These are phyloP conservation scores for Onychomys leucogaster DNA, from an alignment of 2,797 vertebrate genomes.

Conservation along the genomic window DNA sequence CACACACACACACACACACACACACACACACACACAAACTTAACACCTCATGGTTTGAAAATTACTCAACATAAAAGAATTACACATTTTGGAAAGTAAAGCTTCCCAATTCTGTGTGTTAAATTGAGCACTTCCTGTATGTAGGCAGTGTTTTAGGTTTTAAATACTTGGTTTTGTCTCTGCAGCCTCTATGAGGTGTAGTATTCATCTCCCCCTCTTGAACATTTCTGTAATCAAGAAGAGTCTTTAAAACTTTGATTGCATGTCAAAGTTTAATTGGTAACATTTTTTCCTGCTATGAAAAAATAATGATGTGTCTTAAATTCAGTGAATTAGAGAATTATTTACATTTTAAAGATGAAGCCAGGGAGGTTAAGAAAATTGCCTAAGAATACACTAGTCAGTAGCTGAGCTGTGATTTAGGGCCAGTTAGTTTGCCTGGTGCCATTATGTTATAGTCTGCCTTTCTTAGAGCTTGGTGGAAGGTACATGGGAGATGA, in stretches of 20 bases:
- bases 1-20: background rate
- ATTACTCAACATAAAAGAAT: constrained; percentile 20
- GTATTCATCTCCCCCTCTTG: background rate
- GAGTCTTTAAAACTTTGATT: constrained; percentile 69
- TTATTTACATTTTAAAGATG: constrained; percentile 72
- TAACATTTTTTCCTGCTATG: constrained; percentile 64
- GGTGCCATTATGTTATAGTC: background rate
- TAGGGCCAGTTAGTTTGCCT: background rate
- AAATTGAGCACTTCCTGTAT: background rate
- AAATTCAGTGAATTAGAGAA: constrained; percentile 55
- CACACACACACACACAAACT: background rate
- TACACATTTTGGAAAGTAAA: background rate
- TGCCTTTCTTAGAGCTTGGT: constrained; percentile 30
- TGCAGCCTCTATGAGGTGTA: background rate
- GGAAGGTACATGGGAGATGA: background rate
- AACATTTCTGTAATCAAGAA: constrained; percentile 55
- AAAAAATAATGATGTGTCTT: constrained; percentile 65
- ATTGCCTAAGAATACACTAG: constrained; percentile 41
- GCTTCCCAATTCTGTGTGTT: background rate
- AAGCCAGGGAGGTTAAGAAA: constrained; percentile 37
- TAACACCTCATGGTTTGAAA: constrained; percentile 1
- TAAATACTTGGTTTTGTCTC: constrained; percentile 21
- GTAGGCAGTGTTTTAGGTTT: background rate
- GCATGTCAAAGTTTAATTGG: constrained; percentile 69
- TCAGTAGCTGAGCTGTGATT: background rate